phyloP scores from a whole-genome alignment of 1,140 invertebrate species.

The Meteorus sp. region DNA sequence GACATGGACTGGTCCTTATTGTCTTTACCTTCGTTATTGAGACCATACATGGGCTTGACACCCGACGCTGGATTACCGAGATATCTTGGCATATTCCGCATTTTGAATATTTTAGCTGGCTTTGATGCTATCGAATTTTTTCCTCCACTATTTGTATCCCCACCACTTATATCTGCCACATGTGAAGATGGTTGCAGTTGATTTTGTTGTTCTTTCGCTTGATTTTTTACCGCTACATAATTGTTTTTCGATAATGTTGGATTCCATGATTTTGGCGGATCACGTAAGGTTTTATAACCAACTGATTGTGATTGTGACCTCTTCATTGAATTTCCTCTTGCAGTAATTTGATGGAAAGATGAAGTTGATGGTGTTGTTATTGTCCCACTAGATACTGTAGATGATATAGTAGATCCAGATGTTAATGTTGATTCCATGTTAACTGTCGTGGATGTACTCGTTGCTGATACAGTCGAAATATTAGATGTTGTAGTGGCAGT shows the following conservation, averaged over 20 bases:
- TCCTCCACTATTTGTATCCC: conserved; percentile 22
- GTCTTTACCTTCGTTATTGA: conserved; percentile 43
- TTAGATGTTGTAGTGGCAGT: not conserved
- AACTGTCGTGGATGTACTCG: not conserved
- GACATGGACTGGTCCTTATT: conserved; percentile 44
- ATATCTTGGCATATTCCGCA: conserved; percentile 63
- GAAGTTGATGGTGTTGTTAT: conserved; percentile 17
- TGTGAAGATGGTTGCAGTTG: conserved; percentile 30
- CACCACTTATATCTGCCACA: not conserved
- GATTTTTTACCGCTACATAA: conserved; percentile 56
- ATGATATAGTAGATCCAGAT: not conserved
- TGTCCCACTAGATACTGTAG: not conserved
- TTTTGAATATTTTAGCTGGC: conserved; percentile 64
- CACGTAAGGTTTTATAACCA: conserved; percentile 62
- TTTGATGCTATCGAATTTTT: conserved; percentile 52
- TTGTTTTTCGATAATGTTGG: conserved; percentile 61
- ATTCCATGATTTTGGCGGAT: conserved; percentile 65
- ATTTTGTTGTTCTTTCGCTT: conserved; percentile 45
- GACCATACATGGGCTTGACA: conserved; percentile 65
- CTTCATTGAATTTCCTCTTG: conserved; percentile 9
- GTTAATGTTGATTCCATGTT: too few relatives aligned
- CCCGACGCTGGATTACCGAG: conserved; percentile 66
- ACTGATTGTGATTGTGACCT: conserved; percentile 49
- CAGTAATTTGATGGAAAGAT: not conserved
- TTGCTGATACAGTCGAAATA: not conserved